Evolutionary conservation across 2,797 vertebrate species (phyloP).

Genomic region (Hyperoplus lanceolatus): DNA sequence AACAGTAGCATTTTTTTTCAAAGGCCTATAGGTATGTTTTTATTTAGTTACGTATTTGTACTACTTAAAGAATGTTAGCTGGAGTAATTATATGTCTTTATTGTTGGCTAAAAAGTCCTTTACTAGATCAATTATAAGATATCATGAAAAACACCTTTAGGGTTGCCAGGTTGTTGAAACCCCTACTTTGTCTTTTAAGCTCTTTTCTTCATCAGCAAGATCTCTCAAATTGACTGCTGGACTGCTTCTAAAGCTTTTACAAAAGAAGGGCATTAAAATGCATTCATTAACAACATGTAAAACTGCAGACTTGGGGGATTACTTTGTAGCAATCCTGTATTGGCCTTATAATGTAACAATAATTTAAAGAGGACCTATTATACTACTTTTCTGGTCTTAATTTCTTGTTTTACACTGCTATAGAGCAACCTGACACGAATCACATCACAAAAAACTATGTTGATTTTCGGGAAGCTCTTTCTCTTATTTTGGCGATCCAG

Average conservation of each 20-base stretch:
- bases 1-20: background rate
- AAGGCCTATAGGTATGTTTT: too few relatives aligned
- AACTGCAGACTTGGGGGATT: background rate
- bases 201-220: conserved; percentile 5
- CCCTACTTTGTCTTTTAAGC: background rate
- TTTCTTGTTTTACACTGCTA: too few relatives aligned
- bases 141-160: background rate
- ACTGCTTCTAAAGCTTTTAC: background rate
- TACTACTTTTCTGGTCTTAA: too few relatives aligned
- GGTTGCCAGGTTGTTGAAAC: conserved; percentile 20
- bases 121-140: background rate
- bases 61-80: background rate
- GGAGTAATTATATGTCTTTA: background rate
- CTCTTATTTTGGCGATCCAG: too few relatives aligned
- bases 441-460: too few relatives aligned
- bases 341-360: background rate
- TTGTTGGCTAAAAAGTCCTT: background rate
- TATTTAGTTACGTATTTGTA: too few relatives aligned
- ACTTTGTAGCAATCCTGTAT: background rate
- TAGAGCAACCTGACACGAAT: too few relatives aligned
- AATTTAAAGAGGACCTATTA: too few relatives aligned
- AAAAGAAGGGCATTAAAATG: background rate
- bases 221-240: background rate
- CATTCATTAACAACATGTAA: background rate
- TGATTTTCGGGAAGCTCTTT: too few relatives aligned